phyloP scores from a whole-genome alignment of 2,113 vertebrate genomes.

The Dipodomys merriami region DNA sequence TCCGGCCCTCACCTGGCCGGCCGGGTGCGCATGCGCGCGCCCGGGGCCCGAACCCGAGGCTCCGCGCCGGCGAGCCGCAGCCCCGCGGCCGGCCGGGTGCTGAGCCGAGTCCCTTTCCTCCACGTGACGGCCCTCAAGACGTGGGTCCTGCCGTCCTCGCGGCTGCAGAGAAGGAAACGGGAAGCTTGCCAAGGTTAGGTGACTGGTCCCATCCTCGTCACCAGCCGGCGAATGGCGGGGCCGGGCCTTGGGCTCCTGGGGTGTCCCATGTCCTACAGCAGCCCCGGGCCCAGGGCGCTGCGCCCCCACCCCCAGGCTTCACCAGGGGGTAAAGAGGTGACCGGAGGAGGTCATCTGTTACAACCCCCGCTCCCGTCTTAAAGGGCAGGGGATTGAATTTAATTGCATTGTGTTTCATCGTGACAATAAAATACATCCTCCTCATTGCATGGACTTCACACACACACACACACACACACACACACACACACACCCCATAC shows the following conservation, averaged over 20 bases:
- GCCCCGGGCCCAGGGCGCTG: no score
- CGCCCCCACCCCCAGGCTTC: background rate
- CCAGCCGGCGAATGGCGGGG: background rate
- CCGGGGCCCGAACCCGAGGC: background rate
- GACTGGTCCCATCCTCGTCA: background rate
- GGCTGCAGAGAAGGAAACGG: background rate
- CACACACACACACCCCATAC: background rate
- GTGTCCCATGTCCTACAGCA: background rate
- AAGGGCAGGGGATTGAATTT: no score
- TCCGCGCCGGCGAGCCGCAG: background rate
- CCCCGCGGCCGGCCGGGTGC: background rate
- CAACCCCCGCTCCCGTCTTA: background rate
- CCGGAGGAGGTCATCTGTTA: background rate
- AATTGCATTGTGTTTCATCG: background rate
- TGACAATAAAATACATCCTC: background rate
- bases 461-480: no score
- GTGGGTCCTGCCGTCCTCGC: background rate
- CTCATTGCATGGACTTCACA: background rate
- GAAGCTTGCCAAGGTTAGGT: background rate
- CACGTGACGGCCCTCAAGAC: background rate
- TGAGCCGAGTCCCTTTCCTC: background rate
- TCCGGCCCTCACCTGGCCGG: slow-evolving; percentile 63
- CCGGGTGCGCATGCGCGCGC: slow-evolving; percentile 55
- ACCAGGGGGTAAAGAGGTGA: background rate
- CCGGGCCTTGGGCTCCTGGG: background rate